These are phyloP conservation scores for Ectemnius cavifrons DNA, from an alignment of 2,888 invertebrate genomes.

Conservation along the genomic window DNA sequence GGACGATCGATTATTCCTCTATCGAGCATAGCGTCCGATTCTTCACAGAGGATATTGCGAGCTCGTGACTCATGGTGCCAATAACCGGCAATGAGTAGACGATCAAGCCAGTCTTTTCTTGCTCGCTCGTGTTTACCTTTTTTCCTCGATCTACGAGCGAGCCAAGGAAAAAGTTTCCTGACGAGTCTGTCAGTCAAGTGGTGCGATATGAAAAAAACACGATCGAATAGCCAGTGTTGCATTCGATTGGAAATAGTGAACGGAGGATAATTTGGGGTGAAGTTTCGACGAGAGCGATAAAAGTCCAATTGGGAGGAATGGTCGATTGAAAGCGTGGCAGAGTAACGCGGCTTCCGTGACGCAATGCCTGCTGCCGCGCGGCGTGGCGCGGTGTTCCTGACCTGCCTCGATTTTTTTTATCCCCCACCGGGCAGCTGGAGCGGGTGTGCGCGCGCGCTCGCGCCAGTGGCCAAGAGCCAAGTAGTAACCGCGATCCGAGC, in stretches of 20 bases:
- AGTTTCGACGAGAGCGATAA: background rate
- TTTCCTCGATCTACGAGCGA: background rate
- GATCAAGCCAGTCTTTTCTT: slow-evolving; percentile 28
- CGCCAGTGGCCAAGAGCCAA: slow-evolving; percentile 44
- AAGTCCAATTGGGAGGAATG: slow-evolving; percentile 27
- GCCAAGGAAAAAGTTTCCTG: too few relatives aligned
- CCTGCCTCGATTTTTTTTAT: slow-evolving; percentile 61
- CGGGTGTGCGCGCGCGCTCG: slow-evolving; percentile 14
- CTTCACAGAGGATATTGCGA: slow-evolving; percentile 36
- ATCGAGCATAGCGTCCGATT: slow-evolving; percentile 15
- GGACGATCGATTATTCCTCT: slow-evolving; percentile 25
- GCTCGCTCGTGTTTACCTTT: slow-evolving; percentile 25
- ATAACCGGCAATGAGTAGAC: slow-evolving; percentile 18
- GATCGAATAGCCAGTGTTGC: background rate
- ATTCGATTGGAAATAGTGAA: background rate
- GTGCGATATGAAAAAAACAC: too few relatives aligned
- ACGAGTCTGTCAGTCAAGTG: too few relatives aligned
- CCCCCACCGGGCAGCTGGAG: slow-evolving; percentile 32
- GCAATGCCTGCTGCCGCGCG: slow-evolving; percentile 37
- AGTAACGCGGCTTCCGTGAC: slow-evolving; percentile 49
- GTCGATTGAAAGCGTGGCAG: slow-evolving; percentile 36
- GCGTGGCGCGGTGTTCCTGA: slow-evolving; percentile 52
- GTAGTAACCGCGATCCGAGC: slow-evolving; percentile 53
- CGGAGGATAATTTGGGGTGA: background rate
- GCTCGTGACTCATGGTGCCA: slow-evolving; percentile 38